A percentile compares a stretch with the other conserved stretches of the same genome.
Evolutionary conservation across 1,140 invertebrate species (phyloP).

Genomic region (Bathynomus jamesi): DNA sequence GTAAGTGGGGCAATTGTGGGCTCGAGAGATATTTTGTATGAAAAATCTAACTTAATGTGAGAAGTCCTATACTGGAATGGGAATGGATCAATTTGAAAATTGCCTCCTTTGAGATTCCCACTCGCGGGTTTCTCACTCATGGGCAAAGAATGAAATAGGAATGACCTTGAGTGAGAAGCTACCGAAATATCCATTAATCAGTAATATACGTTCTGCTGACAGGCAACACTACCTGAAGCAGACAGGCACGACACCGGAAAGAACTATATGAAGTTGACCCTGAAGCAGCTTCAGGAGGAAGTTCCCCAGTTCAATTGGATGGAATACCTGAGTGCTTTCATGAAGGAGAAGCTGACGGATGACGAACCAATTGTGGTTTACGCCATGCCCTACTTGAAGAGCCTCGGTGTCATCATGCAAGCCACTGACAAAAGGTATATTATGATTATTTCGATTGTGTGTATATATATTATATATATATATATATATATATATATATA

Average conservation of each 20-base stretch:
- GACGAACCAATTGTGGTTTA: slow-evolving; percentile 70
- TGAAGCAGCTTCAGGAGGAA: slow-evolving; percentile 55
- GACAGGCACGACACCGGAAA: slow-evolving; percentile 72
- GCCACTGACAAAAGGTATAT: slow-evolving; percentile 58
- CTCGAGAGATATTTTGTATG: too few relatives aligned
- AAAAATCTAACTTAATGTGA: too few relatives aligned
- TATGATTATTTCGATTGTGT: too few relatives aligned
- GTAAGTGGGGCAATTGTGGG: too few relatives aligned
- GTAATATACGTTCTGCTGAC: too few relatives aligned
- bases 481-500: slow-evolving; percentile 15
- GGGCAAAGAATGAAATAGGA: too few relatives aligned
- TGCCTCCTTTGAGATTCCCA: too few relatives aligned
- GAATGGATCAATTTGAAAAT: too few relatives aligned
- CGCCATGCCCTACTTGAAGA: slow-evolving; percentile 65
- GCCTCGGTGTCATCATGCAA: slow-evolving; percentile 63
- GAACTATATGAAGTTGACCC: slow-evolving; percentile 62
- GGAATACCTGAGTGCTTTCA: slow-evolving; percentile 60
- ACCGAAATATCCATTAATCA: too few relatives aligned
- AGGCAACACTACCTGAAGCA: slow-evolving; percentile 67
- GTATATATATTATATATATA: slow-evolving; percentile 1
- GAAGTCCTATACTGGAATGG: too few relatives aligned
- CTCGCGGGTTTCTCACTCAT: too few relatives aligned
- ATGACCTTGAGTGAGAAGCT: too few relatives aligned
- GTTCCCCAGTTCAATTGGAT: slow-evolving; percentile 72
- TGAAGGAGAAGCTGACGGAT: slow-evolving; percentile 55